These are phyloP conservation scores for Sebastes miniatus DNA, from an alignment of 2,797 vertebrate genomes.

Conservation along the genomic window DNA sequence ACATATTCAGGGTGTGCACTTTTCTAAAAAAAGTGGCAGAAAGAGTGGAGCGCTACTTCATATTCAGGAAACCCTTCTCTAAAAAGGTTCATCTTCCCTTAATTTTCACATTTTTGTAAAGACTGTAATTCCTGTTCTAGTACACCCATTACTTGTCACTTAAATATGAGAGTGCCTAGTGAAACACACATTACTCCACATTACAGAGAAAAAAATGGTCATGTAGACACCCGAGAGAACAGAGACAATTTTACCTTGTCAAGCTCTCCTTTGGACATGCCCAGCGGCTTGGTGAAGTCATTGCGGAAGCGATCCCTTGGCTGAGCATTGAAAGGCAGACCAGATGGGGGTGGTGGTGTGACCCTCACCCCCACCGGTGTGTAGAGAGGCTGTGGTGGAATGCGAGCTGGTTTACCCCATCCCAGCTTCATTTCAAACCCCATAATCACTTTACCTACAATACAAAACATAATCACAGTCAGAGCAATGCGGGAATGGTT, in stretches of 20 bases:
- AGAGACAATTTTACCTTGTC: slow-evolving; percentile 79
- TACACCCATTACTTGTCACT: neutral
- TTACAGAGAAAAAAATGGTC: neutral
- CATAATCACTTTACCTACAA: slow-evolving; percentile 86
- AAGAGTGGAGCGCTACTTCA: neutral
- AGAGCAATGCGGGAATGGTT: too few relatives aligned
- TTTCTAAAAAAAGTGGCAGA: neutral
- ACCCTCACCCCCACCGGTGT: slow-evolving; percentile 82
- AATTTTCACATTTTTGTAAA: neutral
- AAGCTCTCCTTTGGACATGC: slow-evolving; percentile 78
- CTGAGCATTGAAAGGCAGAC: slow-evolving; percentile 87
- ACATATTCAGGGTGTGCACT: neutral
- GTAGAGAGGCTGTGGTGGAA: slow-evolving; percentile 86
- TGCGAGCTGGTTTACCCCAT: slow-evolving; percentile 87
- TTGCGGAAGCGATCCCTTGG: slow-evolving; percentile 85
- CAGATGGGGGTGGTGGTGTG: slow-evolving; percentile 83
- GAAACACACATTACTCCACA: neutral
- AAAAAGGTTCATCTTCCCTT: neutral
- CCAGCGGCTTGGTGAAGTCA: slow-evolving; percentile 83
- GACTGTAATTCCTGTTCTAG: neutral
- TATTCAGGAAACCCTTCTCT: neutral
- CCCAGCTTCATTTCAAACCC: slow-evolving; percentile 88
- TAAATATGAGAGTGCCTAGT: neutral
- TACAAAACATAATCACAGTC: neutral
- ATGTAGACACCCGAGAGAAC: slow-evolving; percentile 30